A percentile compares a stretch with the other conserved stretches of the same genome.
Conservation (phyloP, 2,888 invertebrate species). For the Amphipoea lucens region DNA sequence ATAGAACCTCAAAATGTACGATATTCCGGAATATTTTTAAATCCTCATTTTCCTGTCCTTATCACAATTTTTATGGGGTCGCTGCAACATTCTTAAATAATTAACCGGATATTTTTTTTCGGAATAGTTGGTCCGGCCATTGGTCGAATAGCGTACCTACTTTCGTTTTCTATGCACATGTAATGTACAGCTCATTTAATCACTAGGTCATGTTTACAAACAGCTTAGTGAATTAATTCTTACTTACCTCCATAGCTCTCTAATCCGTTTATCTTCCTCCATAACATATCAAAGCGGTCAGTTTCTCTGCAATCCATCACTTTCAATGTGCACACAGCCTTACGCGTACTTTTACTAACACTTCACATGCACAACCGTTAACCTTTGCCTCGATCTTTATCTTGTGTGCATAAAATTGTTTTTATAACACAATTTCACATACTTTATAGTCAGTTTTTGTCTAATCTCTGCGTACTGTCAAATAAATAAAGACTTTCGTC, state of each 20-base stretch:
- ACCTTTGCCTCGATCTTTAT: slow-evolving; percentile 68
- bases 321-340: slow-evolving; percentile 45
- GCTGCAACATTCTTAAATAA: background rate
- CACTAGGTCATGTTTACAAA: background rate
- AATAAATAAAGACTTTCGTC: slow-evolving; percentile 57
- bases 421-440: slow-evolving; percentile 64
- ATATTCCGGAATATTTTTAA: background rate
- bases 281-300: slow-evolving; percentile 30
- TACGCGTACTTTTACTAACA: slow-evolving; percentile 51
- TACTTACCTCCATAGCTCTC: slow-evolving; percentile 39
- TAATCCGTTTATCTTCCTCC: slow-evolving; percentile 31
- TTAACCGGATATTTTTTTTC: background rate
- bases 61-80: background rate
- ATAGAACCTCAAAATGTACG: no score
- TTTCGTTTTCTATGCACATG: background rate
- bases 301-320: slow-evolving; percentile 42
- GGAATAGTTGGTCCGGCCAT: no score
- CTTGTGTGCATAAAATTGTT: slow-evolving; percentile 61
- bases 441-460: slow-evolving; percentile 54
- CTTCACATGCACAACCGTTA: slow-evolving; percentile 62
- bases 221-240: slow-evolving; percentile 20
- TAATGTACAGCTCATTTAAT: background rate
- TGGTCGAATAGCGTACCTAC: background rate
- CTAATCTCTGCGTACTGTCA: slow-evolving; percentile 47
- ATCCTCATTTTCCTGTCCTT: background rate